Evolutionary conservation across 1,140 invertebrate genomes (phyloP), one percentile per base, ranked within the genome.

Genomic region (Pogonomyrmex barbatus): DNA sequence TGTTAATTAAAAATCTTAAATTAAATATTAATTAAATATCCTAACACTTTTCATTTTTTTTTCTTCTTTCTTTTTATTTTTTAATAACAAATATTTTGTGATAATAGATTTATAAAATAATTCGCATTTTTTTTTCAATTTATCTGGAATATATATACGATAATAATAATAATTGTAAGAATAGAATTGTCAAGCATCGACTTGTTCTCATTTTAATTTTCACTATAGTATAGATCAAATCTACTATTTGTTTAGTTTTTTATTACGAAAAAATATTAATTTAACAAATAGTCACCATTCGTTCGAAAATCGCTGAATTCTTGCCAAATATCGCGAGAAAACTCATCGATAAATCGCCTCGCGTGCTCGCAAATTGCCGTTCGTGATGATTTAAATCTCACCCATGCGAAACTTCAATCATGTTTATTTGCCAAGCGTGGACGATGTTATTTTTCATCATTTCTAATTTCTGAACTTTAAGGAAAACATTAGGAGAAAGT

Each of bases 371-470:
- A 83, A 83, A 83, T 73, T 83, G 5, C 79, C 24, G 33, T 39
- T 83, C 79, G 17, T n/a, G 54, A 83, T 75, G 79, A 83, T 83
- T 83, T 83, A 75, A 81, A n/a, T 60, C 17, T 60, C 24, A 50
- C 2, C 17, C 42, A 36, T 45, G 30, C 12, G 30, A 60, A 17
- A 24, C n/a, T 75, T 8, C 24, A 50, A 75, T 60, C 33, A 24
- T 10, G 42, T 60, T 73, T 60, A 73, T 73, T 62, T 24, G n/a
- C 17, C 79, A 75, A 83, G 42, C 68, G n/a, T 82, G 17, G 10
- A 60, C 30, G 12, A 12, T 12, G 42, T 17, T 8, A 39, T 83
- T 83, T 73, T 60, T 83, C 79, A 83, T 60, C 42, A 3, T 6
- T 30, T 45, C 39, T 14, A 2, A 30, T 56, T 30, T 33, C 17